These are phyloP conservation scores for Isichthys henryi DNA, from an alignment of 2,113 vertebrate species.

Conservation along the genomic window DNA sequence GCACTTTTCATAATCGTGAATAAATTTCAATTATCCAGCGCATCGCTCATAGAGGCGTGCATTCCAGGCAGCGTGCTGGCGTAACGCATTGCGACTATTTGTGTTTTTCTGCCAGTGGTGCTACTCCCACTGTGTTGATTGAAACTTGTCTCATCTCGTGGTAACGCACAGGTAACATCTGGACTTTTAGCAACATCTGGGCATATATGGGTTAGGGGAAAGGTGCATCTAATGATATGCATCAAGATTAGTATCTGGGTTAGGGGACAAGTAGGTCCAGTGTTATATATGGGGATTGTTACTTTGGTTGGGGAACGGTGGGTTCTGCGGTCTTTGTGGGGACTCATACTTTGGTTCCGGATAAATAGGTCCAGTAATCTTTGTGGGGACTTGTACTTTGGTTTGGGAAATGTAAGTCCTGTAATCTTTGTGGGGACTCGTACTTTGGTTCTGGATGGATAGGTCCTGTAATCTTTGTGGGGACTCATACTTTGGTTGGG, in stretches of 20 bases:
- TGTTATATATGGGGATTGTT: background rate
- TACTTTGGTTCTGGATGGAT: background rate
- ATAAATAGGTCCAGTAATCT: background rate
- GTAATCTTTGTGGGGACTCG: background rate
- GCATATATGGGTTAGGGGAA: background rate
- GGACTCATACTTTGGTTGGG: background rate
- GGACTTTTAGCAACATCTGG: background rate
- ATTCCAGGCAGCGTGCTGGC: constrained; percentile 42
- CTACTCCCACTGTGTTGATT: background rate
- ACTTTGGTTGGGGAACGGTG: background rate
- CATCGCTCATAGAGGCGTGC: constrained; percentile 79
- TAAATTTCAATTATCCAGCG: constrained; percentile 94
- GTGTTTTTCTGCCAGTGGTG: no score
- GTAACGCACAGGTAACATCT: background rate
- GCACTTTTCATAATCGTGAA: constrained; percentile 85
- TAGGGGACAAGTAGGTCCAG: background rate
- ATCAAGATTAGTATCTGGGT: background rate
- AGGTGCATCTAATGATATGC: background rate
- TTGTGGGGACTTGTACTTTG: background rate
- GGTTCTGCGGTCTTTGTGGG: background rate
- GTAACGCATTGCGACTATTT: background rate
- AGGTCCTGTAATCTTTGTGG: background rate
- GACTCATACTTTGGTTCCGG: background rate
- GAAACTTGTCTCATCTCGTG: background rate
- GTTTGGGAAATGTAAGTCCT: background rate